Evolutionary conservation across 2,113 vertebrate genomes (phyloP), one percentile per base, ranked within the genome.

Genomic region (Parus major): DNA sequence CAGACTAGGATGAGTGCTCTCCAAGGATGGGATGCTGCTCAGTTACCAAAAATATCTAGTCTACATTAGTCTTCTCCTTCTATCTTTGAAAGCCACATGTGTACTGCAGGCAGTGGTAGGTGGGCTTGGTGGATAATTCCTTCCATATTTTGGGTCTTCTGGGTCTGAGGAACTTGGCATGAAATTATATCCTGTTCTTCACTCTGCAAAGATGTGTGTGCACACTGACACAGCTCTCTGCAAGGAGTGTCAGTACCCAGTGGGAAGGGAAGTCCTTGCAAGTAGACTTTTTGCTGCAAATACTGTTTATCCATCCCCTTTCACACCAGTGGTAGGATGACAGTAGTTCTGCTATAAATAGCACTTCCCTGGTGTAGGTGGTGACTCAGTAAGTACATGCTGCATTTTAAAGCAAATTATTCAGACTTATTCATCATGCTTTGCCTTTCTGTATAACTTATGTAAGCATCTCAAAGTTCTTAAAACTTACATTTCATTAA

Each of bases 341-440:
- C n/a, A 53, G 65, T 69, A 80, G 25, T 90, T 82, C 66, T 82
- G 39, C 78, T 95, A 64, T 76, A 66, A 75, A 84, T 75, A 93
- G 70, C 46, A 42, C 20, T 91, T 84, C 35, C 50, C 46, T 82
- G 50, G 47, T 57, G 77, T 91, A 87, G 78, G 81, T 82, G 82
- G 75, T 85, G 82, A 90, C 79, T 90, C 66, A 56, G 53, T 56
- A 82, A 88, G 81, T 68, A 92, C 63, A 33, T 82, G 36, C 70
- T 93, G 59, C 92, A 63, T 92, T 96, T 90, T 90, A 82, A 90
- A 95, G 90, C 63, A 80, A 77, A 82, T 92, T 95, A 80, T 65
- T 88, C 86, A 82, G 83, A 24, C 41, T 76, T 94, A 79, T 10
- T 95, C 61, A 82, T 82, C 66, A 60, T 76, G 49, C 44, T 86